Evolutionary conservation across 2,113 vertebrate genomes (phyloP).

Genomic region (Poeciliopsis retropinna): DNA sequence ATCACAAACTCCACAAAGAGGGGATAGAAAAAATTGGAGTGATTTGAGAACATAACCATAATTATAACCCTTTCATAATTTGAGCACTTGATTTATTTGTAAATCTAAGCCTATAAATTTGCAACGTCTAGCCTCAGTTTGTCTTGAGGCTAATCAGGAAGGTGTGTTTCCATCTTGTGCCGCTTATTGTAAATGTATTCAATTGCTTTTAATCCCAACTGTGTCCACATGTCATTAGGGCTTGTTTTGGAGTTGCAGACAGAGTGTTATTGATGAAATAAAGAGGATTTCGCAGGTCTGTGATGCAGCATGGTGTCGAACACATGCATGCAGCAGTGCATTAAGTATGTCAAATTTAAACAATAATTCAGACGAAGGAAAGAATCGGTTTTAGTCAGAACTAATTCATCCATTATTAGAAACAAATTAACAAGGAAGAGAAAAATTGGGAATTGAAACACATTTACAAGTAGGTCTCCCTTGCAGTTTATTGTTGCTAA

Average conservation of each 20-base stretch:
- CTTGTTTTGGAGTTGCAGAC: slow-evolving; percentile 97
- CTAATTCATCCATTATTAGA: background rate
- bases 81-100: background rate
- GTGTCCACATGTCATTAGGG: slow-evolving; percentile 83
- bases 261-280: slow-evolving; percentile 98
- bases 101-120: background rate
- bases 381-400: background rate
- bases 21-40: slow-evolving; percentile 13
- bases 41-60: slow-evolving; percentile 7
- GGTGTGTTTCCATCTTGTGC: slow-evolving; percentile 3
- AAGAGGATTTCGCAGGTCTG: slow-evolving; percentile 96
- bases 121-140: background rate
- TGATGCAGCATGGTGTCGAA: slow-evolving; percentile 41
- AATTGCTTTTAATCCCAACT: slow-evolving; percentile 35
- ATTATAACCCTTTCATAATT: background rate
- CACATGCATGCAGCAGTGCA: slow-evolving; percentile 45
- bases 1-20: slow-evolving; percentile 42
- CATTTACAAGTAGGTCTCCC: too few relatives aligned
- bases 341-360: background rate
- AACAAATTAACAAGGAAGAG: background rate
- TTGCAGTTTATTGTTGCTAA: background rate
- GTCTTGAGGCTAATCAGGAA: background rate
- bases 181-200: slow-evolving; percentile 28
- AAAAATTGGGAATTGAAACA: background rate
- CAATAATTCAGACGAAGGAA: background rate